Evolutionary conservation across 2,113 vertebrate species (phyloP).

Genomic region (Capricornis sumatraensis): DNA sequence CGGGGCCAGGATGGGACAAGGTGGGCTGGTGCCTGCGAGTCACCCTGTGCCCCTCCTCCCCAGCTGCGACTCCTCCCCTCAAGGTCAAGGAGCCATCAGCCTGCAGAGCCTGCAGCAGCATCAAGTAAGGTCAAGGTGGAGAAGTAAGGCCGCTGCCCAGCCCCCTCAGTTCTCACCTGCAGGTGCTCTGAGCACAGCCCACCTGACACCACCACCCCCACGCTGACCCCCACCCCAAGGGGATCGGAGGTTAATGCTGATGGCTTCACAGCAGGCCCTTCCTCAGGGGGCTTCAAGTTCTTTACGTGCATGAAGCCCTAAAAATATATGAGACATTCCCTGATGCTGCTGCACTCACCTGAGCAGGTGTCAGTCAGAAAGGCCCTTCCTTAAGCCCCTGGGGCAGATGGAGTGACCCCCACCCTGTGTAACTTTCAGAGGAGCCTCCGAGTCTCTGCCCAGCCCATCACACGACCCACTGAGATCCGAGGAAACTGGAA

Average conservation of each 20-base stretch:
- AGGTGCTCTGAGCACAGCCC: not conserved
- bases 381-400: not conserved
- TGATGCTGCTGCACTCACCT: not conserved
- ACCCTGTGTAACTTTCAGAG: accelerated
- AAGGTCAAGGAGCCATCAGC: accelerated
- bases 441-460: not conserved
- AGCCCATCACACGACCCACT: not conserved
- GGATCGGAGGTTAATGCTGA: not conserved
- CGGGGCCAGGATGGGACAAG: not conserved
- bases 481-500: accelerated
- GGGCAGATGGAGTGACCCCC: not conserved
- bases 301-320: not conserved
- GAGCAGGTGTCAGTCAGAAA: not conserved
- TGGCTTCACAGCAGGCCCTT: not conserved
- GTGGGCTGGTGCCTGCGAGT: not conserved
- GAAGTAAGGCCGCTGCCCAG: not conserved
- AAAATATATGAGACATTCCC: too few relatives aligned
- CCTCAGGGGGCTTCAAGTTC: not conserved
- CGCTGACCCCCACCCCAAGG: not conserved
- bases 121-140: not conserved
- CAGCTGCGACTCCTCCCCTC: not conserved
- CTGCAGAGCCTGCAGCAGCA: not conserved
- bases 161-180: not conserved
- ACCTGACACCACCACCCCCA: not conserved
- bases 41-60: not conserved